Conservation (phyloP, 2,797 vertebrate genomes). For the Acipenser oxyrinchus region DNA sequence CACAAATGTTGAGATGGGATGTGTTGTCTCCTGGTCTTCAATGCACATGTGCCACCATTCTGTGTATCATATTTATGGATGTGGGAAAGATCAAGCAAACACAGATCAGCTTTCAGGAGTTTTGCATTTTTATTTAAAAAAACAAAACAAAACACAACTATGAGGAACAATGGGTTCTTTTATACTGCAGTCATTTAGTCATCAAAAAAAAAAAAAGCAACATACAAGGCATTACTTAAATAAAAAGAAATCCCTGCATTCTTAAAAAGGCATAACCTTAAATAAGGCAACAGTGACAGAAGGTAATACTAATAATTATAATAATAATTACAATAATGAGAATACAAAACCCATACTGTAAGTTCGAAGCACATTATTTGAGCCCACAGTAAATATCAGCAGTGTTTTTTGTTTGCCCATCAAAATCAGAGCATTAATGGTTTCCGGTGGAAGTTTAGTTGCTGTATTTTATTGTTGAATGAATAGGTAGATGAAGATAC, state of each 20-base stretch:
- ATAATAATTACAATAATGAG: conserved; percentile 32
- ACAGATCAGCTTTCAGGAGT: not conserved
- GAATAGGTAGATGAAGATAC: conserved; percentile 37
- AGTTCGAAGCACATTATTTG: conserved; percentile 23
- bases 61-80: too few species aligned
- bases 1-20: too few species aligned
- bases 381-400: conserved; percentile 20
- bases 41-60: too few species aligned
- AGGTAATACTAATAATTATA: conserved; percentile 28
- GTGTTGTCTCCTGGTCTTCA: too few species aligned
- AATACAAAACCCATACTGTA: conserved; percentile 23
- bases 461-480: conserved; percentile 7
- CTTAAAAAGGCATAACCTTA: conserved; percentile 45
- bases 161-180: conserved; percentile 42
- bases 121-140: conserved; percentile 45
- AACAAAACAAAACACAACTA: conserved; percentile 34
- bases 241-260: conserved; percentile 36
- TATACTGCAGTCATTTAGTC: conserved; percentile 42
- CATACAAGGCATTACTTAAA: conserved; percentile 32
- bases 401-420: conserved; percentile 16
- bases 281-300: conserved; percentile 31
- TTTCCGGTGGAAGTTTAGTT: conserved; percentile 1
- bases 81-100: too few species aligned
- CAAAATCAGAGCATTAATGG: conserved; percentile 10
- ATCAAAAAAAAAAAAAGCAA: conserved; percentile 28